These are phyloP conservation scores for Thripadectes ignobilis DNA, from an alignment of 2,797 vertebrate species.

Conservation along the genomic window DNA sequence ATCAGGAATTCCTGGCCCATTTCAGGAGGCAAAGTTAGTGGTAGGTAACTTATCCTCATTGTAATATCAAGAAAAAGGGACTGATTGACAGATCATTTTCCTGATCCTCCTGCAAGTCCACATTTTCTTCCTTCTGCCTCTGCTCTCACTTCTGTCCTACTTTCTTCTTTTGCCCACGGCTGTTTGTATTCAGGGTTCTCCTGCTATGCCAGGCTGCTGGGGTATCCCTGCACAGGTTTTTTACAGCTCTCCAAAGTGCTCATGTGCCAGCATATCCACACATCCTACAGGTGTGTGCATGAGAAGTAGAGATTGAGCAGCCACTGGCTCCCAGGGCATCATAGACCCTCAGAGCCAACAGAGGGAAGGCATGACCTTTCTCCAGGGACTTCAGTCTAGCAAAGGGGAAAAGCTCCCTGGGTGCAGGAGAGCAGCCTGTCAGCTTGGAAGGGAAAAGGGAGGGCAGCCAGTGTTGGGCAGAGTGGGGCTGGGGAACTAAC, in stretches of 20 bases:
- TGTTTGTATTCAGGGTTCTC: background rate
- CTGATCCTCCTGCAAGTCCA: background rate
- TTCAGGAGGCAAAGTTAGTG: background rate
- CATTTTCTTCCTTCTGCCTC: background rate
- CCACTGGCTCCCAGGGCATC: background rate
- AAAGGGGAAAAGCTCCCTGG: background rate
- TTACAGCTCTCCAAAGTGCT: background rate
- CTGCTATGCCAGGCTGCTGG: background rate
- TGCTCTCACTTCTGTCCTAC: background rate
- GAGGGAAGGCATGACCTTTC: background rate
- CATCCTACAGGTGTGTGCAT: background rate
- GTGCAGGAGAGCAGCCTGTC: background rate
- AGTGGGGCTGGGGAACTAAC: background rate
- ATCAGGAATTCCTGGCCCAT: background rate
- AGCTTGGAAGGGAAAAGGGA: background rate
- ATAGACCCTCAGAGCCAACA: background rate
- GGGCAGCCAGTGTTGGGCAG: rapidly evolving
- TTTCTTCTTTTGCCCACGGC: background rate
- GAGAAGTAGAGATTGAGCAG: background rate
- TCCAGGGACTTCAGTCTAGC: background rate
- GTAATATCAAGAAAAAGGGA: background rate
- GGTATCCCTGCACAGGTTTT: background rate
- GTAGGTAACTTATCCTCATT: background rate
- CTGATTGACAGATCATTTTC: background rate
- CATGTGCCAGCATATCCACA: background rate